Conservation (phyloP, 1,140 invertebrate genomes). For the Odontomachus brunneus region DNA sequence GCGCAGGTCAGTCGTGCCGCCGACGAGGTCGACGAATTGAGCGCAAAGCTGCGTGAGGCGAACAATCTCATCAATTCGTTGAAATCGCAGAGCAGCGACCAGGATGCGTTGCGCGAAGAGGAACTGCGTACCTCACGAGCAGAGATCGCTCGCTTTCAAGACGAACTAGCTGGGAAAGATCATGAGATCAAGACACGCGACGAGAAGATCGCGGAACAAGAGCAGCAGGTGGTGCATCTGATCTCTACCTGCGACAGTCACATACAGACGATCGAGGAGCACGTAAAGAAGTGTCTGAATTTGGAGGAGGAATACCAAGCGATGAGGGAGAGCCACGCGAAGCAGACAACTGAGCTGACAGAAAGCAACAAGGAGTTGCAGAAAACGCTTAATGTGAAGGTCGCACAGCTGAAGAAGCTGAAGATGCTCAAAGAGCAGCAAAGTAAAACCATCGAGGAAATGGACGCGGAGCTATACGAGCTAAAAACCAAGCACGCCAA, state of each 20-base stretch:
- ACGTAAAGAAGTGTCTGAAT: conserved; percentile 42
- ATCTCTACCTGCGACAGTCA: conserved; percentile 61
- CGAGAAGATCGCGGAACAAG: conserved; percentile 38
- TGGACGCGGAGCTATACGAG: conserved; percentile 65
- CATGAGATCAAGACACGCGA: conserved; percentile 56
- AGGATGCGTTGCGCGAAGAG: conserved; percentile 33
- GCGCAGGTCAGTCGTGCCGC: not conserved
- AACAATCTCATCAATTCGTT: conserved; percentile 49
- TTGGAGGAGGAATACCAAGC: conserved; percentile 60
- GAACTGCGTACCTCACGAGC: conserved; percentile 46
- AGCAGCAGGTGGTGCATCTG: conserved; percentile 43
- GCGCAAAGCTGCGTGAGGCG: conserved; percentile 57
- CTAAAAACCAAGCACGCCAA: conserved; percentile 64
- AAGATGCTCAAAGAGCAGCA: conserved; percentile 72
- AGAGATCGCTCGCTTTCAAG: conserved; percentile 54
- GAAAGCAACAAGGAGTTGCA: conserved; percentile 64
- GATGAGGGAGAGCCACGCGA: conserved; percentile 55
- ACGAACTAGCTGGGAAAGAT: conserved; percentile 53
- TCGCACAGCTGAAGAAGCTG: conserved; percentile 68
- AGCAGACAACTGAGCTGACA: conserved; percentile 67
- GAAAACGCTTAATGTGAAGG: conserved; percentile 60
- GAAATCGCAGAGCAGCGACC: conserved; percentile 61
- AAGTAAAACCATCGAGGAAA: conserved; percentile 73
- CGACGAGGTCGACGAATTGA: conserved; percentile 50
- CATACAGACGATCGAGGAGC: conserved; percentile 59